Base-by-base conservation (phyloP, 2,113 vertebrate species). In the Xyliphius kryptos region DNA sequence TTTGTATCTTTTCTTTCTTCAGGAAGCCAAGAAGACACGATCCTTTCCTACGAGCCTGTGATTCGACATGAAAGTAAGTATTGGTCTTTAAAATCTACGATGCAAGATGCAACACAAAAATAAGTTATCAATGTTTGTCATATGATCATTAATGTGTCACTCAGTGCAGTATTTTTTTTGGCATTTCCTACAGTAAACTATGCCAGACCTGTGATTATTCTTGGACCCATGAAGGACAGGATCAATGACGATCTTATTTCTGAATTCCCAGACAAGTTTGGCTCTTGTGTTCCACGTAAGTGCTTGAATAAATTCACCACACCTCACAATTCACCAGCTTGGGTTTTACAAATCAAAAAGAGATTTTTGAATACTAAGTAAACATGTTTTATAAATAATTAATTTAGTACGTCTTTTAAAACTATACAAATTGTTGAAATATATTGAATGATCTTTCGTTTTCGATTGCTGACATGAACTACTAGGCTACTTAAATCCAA, bases 191-290 rank as follows among this genome's bases (percentile, higher is more conserved):
- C 82, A 98, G 95, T 98, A 77, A 90, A 82, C 84, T 97, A 98
- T 60, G 94, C 94, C 72, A 86, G 95, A 69, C 95, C 95, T 0
- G 87, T 97, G 73, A 98, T 98, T 71, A 98, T 98, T 76, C 87
- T 98, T 49, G 95, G 95, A 36, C 95, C 95, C 9, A 97, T 97
- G 93, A 98, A 98, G 85, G 95, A 98, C 82, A 87, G 94, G 60
- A 90, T 98, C 81, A 97, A 97, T 2, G 95, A 97, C 21, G 94
- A 97, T 76, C 90, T 98, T 76, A 98, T 98, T 84, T 97, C 92
- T 2, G 95, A 97, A 79, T 98, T 96, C 71, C 95, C 95, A 20
- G 93, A 97, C 73, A 97, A 98, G 78, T 97, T 98, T 83, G 94
- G 95, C 37, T 98, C 94, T 0, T 98, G 95, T 68, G 95, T 98